These are phyloP conservation scores for Aspidoscelis tigris DNA, from an alignment of 2,113 vertebrate species.

Conservation along the genomic window DNA sequence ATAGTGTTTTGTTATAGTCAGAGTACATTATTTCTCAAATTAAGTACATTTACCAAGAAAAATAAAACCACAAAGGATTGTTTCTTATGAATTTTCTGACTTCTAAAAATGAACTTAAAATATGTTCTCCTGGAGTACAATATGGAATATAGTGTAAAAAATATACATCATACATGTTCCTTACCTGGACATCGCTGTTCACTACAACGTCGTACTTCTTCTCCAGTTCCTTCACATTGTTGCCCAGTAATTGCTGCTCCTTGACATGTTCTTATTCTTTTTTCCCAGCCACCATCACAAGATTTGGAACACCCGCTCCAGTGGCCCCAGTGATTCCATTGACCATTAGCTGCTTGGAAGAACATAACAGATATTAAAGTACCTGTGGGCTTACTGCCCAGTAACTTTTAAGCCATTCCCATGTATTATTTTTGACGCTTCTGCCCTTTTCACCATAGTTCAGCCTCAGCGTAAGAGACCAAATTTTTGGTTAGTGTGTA, in stretches of 20 bases:
- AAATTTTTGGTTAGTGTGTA: no score
- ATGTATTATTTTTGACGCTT: neutral
- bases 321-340: constrained; percentile 98
- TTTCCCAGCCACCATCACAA: constrained; percentile 96
- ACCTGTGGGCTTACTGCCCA: neutral
- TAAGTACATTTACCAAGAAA: neutral
- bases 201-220: constrained; percentile 93
- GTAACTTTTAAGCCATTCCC: neutral
- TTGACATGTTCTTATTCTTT: constrained; percentile 90
- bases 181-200: constrained; percentile 97
- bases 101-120: neutral
- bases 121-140: neutral
- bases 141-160: neutral
- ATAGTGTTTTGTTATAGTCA: no score
- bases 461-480: no score
- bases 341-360: constrained; percentile 89
- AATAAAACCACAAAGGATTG: neutral
- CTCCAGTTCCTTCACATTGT: constrained; percentile 90
- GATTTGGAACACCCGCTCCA: constrained; percentile 99
- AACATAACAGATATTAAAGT: constrained; percentile 1
- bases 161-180: constrained; percentile 35
- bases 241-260: constrained; percentile 88
- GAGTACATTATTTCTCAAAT: neutral
- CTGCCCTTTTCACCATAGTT: no score
- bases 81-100: neutral